phyloP scores from a whole-genome alignment of 2,113 vertebrate genomes.

The Heterotis niloticus region DNA sequence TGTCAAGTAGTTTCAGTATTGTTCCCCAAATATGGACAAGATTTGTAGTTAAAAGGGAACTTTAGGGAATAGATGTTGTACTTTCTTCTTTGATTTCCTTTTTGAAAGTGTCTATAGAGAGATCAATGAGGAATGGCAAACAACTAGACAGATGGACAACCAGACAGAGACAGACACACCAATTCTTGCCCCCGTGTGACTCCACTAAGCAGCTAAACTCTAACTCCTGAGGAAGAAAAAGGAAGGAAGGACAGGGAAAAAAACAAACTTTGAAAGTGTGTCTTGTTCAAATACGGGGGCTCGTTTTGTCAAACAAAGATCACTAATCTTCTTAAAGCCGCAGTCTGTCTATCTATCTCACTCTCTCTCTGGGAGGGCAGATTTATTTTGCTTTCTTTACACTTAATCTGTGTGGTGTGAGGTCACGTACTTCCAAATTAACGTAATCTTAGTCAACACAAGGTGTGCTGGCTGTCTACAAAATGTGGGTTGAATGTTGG shows the following conservation, averaged over 20 bases:
- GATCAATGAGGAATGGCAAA: background rate
- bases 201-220: too few relatives aligned
- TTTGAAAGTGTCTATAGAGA: too few relatives aligned
- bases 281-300: constrained; percentile 42
- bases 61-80: too few relatives aligned
- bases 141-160: background rate
- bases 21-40: too few relatives aligned
- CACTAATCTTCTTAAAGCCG: constrained; percentile 59
- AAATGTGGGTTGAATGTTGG: constrained; percentile 39
- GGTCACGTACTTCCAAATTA: constrained; percentile 65
- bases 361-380: background rate
- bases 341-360: background rate
- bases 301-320: constrained; percentile 54
- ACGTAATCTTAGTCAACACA: constrained; percentile 62
- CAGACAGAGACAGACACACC: background rate
- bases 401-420: constrained; percentile 61
- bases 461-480: constrained; percentile 44
- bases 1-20: too few relatives aligned
- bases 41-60: too few relatives aligned
- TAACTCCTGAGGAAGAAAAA: background rate
- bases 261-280: constrained; percentile 42
- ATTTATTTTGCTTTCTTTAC: constrained; percentile 51
- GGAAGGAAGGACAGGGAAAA: background rate
- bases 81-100: too few relatives aligned
- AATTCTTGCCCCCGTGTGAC: background rate